Evolutionary conservation across 2,113 vertebrate genomes (phyloP), one percentile per base, ranked within the genome.

Genomic region (Cyphomyrus discorhynchus): DNA sequence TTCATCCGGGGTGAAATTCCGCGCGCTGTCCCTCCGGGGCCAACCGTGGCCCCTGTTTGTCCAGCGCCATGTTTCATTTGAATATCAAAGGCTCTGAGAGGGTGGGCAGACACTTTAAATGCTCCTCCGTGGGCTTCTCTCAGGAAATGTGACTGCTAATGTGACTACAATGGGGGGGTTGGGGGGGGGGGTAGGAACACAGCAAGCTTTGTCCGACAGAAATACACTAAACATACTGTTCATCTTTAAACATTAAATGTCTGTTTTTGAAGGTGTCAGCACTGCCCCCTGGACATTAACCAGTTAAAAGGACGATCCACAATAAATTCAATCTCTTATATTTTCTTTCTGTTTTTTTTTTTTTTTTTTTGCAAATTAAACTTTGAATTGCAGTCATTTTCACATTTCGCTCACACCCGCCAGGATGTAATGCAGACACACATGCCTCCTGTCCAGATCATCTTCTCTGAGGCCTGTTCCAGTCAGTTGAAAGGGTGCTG

Each of bases 1-100:
- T 92, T 90, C 70, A 87, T 90, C 88, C n/a, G 88, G 53, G 50
- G n/a, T n/a, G 89, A 90, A 93, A 83, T 84, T 77, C 90, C 45
- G 8, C 89, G 53, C 86, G 2, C 82, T 89, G 86, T 91, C 39
- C 53, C 39, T 31, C 58, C 70, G 77, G 45, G 58, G 86, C 88
- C 88, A 70, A 66, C 85, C 15, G 9, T 58, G 0, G 74, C 80
- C 88, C 31, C n/a, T 86, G 62, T 92, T 91, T 90, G 31, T 89
- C 45, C 89, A 87, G 88, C 45, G 31, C 56, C 50, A 21, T 91
- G 89, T 93, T 90, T 90, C 84, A 94, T 94, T 94, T 93, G 45
- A 92, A 94, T 94, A 93, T 94, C 90, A 94, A 94, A 93, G 93
- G 91, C 56, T 19, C 46, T 35, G 87, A 91, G 90, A 91, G 66